Base-by-base conservation (phyloP, 92 coral and sea anemone genomes). In the Desmophyllum pertusum region DNA sequence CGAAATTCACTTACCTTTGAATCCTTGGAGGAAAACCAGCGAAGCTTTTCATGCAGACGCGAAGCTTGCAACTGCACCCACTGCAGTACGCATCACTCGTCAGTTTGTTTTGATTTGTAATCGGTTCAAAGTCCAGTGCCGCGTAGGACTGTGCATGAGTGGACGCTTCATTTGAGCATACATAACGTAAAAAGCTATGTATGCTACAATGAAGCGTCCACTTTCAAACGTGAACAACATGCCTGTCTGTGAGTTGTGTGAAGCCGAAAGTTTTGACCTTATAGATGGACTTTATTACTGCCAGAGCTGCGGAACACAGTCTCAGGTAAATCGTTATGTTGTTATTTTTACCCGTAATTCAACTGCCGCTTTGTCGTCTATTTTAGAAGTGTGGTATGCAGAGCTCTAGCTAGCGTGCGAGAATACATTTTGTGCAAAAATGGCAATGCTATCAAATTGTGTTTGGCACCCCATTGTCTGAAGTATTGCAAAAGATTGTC, bases 241-340 rank as follows among this genome's bases (percentile, higher is more conserved):
- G 99, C 98, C 98, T 3, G 87, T 83, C 29, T 94, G 99, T 91
- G 93, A 57, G 29, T 19, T 94, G 33, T 97, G 99, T 40, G 93
- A 92, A 17, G 88, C 93, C 40, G 93, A 94, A 59, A 84, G 57
- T 10, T 97, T 97, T 85, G 97, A 97, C 39, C 73, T 89, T 6
- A 75, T 88, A 9, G 93, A 97, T 70, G 98, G 99, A 14, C 85
- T 97, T 27, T 97, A 84, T 73, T 97, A 89, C 70, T 97, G 99
- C 72, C 86, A 61, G 14, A 84, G 84, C 40, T 97, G 99, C 61
- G 98, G 98, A 9, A 97, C 99, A 9, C 98, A 97, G 83, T 90
- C 98, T 15, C 98, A 97, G 91, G 98, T 95, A 41, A 51, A 77
- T 72, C 13, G n/a, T 31, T 18, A 30, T 29, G 46, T n/a, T n/a